A percentile compares a stretch with the other conserved stretches of the same genome.
Evolutionary conservation across 2,888 invertebrate species (phyloP).

Genomic region (Perdita meconis): DNA sequence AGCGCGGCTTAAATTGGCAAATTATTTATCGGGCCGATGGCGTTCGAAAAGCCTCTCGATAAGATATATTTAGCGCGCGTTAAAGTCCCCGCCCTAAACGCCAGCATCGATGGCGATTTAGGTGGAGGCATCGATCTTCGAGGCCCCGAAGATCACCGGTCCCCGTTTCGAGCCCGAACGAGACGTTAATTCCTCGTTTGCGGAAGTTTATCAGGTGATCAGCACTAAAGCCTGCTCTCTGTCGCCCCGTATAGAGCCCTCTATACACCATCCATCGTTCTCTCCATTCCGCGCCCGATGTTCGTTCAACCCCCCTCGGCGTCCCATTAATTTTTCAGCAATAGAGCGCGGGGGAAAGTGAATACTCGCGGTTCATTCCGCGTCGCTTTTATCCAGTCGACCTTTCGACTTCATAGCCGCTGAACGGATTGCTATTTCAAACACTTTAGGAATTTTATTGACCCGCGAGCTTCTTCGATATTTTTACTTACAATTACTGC

Average conservation of each 20-base stretch:
- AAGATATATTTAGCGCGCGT: conserved; percentile 9
- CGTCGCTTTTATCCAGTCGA: conserved; percentile 29
- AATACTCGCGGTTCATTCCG: conserved; percentile 35
- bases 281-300: conserved; percentile 22
- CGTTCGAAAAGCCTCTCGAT: not conserved
- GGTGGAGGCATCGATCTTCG: conserved; percentile 7
- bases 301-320: conserved; percentile 22
- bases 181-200: conserved; percentile 57
- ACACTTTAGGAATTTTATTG: too few relatives aligned
- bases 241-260: conserved; percentile 22
- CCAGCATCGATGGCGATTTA: conserved; percentile 23
- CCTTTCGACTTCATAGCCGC: not conserved
- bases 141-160: conserved; percentile 13
- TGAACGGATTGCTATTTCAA: too few relatives aligned
- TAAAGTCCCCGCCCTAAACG: conserved; percentile 11
- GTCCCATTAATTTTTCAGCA: conserved; percentile 25
- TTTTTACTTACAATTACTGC: too few relatives aligned
- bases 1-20: not conserved
- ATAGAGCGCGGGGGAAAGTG: conserved; percentile 21
- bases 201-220: conserved; percentile 65
- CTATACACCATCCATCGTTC: conserved; percentile 23
- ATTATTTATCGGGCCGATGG: conserved; percentile 15
- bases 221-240: conserved; percentile 46
- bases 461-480: too few relatives aligned
- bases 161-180: conserved; percentile 42